Percentiles rank a stretch among this genome's conserved stretches.
Conservation (phyloP, 2,113 vertebrate species). For the Sialia sialis region DNA sequence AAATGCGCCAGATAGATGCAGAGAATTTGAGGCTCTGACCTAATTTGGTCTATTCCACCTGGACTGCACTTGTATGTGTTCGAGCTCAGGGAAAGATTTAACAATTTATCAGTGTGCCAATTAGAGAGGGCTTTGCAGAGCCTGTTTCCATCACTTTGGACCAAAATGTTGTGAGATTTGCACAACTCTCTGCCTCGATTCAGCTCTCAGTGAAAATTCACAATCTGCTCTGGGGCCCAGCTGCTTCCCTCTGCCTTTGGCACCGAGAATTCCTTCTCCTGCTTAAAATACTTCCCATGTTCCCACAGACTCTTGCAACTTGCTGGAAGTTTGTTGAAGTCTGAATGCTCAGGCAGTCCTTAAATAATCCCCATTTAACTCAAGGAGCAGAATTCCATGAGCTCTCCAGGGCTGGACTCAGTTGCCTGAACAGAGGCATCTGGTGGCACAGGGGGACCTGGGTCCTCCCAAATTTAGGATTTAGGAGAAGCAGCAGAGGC, state of each 20-base stretch:
- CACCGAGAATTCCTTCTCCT: background rate
- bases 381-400: background rate
- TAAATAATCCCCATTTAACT: background rate
- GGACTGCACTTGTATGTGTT: background rate
- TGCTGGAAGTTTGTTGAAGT: background rate
- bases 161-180: background rate
- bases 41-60: background rate
- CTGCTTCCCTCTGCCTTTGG: conserved; percentile 24
- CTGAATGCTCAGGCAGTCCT: background rate
- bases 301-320: background rate
- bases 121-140: background rate
- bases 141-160: background rate
- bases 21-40: background rate
- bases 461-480: background rate
- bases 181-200: background rate
- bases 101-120: background rate
- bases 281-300: conserved; percentile 1
- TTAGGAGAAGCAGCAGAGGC: background rate
- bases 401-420: background rate
- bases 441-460: background rate
- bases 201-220: background rate
- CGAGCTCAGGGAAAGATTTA: background rate
- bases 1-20: background rate
- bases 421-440: background rate
- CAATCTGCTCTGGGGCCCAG: background rate